A percentile compares a stretch with the other conserved stretches of the same genome.
Evolutionary conservation across 2,797 vertebrate species (phyloP).

Genomic region (Hippopotamyrus pictus): DNA sequence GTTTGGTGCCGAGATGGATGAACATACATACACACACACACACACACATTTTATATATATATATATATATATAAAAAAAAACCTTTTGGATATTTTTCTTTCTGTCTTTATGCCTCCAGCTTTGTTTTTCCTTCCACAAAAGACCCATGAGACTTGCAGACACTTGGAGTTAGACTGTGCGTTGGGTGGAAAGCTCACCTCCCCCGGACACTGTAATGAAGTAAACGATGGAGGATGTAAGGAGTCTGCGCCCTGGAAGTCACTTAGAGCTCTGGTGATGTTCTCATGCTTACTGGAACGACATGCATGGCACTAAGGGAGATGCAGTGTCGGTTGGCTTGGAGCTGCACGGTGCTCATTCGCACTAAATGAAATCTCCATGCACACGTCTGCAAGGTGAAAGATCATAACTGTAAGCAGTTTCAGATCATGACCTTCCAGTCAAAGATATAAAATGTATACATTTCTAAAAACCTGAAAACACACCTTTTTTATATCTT

Average conservation of each 20-base stretch:
- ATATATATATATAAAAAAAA: neutral
- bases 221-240: constrained; percentile 23
- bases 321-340: neutral
- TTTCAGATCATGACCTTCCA: constrained; percentile 2
- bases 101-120: constrained; percentile 5
- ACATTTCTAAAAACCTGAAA: neutral
- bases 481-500: neutral
- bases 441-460: neutral
- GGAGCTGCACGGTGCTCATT: neutral
- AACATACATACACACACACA: no score
- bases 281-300: constrained; percentile 15
- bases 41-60: no score
- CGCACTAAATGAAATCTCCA: constrained; percentile 4
- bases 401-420: constrained; percentile 20
- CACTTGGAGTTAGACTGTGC: neutral
- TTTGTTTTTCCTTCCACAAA: neutral
- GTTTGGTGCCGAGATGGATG: constrained; percentile 19
- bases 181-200: constrained; percentile 6
- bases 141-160: neutral
- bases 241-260: constrained; percentile 21
- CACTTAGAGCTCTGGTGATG: neutral
- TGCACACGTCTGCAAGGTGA: constrained; percentile 22
- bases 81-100: neutral
- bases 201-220: constrained; percentile 37
- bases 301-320: constrained; percentile 23